Conservation (phyloP, 1,140 invertebrate species). For the Anagrus nilaparvatae region DNA sequence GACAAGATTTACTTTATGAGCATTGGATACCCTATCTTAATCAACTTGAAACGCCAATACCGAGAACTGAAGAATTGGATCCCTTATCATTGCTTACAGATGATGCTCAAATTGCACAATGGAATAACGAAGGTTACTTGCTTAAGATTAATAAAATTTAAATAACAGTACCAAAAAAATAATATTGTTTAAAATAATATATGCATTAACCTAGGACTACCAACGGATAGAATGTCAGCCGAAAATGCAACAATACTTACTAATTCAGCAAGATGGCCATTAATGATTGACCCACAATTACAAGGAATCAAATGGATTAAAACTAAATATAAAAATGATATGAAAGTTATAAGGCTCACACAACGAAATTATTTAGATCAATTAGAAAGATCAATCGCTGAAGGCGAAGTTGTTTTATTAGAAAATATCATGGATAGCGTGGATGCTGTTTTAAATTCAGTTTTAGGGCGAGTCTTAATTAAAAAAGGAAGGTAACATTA, state of each 20-base stretch:
- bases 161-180: slow-evolving; percentile 1
- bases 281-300: slow-evolving; percentile 89
- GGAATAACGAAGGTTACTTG: slow-evolving; percentile 81
- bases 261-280: slow-evolving; percentile 82
- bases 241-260: slow-evolving; percentile 90
- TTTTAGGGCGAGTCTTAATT: slow-evolving; percentile 80
- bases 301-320: slow-evolving; percentile 97
- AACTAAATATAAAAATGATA: slow-evolving; percentile 58
- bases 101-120: slow-evolving; percentile 80
- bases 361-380: slow-evolving; percentile 75
- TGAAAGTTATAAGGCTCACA: slow-evolving; percentile 68
- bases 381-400: slow-evolving; percentile 69
- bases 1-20: slow-evolving; percentile 68
- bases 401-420: slow-evolving; percentile 66
- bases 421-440: slow-evolving; percentile 85
- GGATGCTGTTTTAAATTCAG: slow-evolving; percentile 81
- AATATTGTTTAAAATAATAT: slow-evolving; percentile 6
- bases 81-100: slow-evolving; percentile 76
- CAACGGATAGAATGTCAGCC: slow-evolving; percentile 84
- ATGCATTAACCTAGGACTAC: slow-evolving; percentile 48
- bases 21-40: slow-evolving; percentile 67
- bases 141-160: neutral
- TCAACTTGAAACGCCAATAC: slow-evolving; percentile 58
- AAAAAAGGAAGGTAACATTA: slow-evolving; percentile 65
- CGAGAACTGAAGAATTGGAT: slow-evolving; percentile 67